Evolutionary conservation across 2,888 invertebrate genomes (phyloP), one percentile per base, ranked within the genome.

Genomic region (Rugalucina vietnamica): DNA sequence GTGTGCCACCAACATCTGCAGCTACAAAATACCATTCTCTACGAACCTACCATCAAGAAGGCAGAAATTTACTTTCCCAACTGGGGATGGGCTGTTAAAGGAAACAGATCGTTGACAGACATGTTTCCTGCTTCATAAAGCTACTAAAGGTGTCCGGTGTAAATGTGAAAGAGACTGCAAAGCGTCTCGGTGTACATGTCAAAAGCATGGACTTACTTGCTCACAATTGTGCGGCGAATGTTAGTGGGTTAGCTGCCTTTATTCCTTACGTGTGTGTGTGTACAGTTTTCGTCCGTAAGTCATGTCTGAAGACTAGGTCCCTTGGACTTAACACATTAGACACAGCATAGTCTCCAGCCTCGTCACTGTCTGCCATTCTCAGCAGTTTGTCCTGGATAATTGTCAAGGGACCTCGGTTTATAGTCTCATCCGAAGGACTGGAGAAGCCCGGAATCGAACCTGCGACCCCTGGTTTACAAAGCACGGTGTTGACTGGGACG

Each of bases 1-100:
- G 24, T n/a, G 39, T 73, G 29, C 76, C 76, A 32, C 76, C 76
- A 34, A 75, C 76, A 36, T 57, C 57, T 29, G 5, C 37, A 32
- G 54, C 76, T 57, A 60, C 76, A 21, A 75, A 39, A 60, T 75
- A 75, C 32, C 76, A 75, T 36, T 37, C 57, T 10, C 60, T 57
- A 8, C 21, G 54, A 75, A n/a, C 24, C 14, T 75, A 29, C 49
- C 60, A 75, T 60, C 76, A 75, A 39, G n/a, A 34, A 57, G 8
- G 34, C 29, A 21, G 57, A 75, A 32, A 21, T 57, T 32, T n/a
- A 5, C 36, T n/a, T 57, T n/a, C 8, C 21, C 18, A 49, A 75
- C 36, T 75, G 57, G 54, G 76, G 76, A 24, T 75, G 76, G 76
- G 32, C 36, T 3, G 37, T 75, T 21, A 32, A 36, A 57, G 39